A percentile compares a stretch with the other conserved stretches of the same genome.
Evolutionary conservation across 2,888 invertebrate genomes (phyloP).

Genomic region (Theretra japonica): DNA sequence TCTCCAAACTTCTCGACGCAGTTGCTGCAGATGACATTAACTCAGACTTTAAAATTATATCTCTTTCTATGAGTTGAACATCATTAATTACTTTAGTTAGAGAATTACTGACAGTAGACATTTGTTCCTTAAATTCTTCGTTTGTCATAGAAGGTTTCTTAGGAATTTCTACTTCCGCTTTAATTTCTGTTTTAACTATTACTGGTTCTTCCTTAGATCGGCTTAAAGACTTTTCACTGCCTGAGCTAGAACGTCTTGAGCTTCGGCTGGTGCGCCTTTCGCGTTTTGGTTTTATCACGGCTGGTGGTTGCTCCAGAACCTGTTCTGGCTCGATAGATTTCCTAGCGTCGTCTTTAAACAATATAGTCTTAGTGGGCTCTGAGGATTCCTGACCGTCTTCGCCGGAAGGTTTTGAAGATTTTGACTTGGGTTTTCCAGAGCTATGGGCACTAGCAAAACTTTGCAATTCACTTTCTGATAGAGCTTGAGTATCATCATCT

Average conservation of each 20-base stretch:
- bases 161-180: slow-evolving; percentile 39
- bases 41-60: slow-evolving; percentile 86
- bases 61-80: slow-evolving; percentile 86
- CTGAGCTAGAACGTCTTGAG: slow-evolving; percentile 73
- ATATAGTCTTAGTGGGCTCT: slow-evolving; percentile 62
- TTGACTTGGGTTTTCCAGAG: slow-evolving; percentile 76
- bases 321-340: slow-evolving; percentile 45
- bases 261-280: slow-evolving; percentile 76
- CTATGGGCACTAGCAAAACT: slow-evolving; percentile 88
- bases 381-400: slow-evolving; percentile 67
- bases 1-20: slow-evolving; percentile 87
- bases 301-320: slow-evolving; percentile 36
- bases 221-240: slow-evolving; percentile 78
- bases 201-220: slow-evolving; percentile 67
- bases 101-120: slow-evolving; percentile 53
- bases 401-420: slow-evolving; percentile 62
- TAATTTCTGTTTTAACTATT: slow-evolving; percentile 40
- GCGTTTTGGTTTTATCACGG: slow-evolving; percentile 55
- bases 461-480: slow-evolving; percentile 86
- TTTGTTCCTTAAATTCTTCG: slow-evolving; percentile 60
- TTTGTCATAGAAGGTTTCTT: slow-evolving; percentile 42
- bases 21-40: slow-evolving; percentile 88
- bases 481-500: slow-evolving; percentile 84
- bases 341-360: slow-evolving; percentile 64
- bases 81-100: slow-evolving; percentile 83